Evolutionary conservation across 1,140 invertebrate genomes (phyloP), one percentile per base, ranked within the genome.

Genomic region (Atta cephalotes): DNA sequence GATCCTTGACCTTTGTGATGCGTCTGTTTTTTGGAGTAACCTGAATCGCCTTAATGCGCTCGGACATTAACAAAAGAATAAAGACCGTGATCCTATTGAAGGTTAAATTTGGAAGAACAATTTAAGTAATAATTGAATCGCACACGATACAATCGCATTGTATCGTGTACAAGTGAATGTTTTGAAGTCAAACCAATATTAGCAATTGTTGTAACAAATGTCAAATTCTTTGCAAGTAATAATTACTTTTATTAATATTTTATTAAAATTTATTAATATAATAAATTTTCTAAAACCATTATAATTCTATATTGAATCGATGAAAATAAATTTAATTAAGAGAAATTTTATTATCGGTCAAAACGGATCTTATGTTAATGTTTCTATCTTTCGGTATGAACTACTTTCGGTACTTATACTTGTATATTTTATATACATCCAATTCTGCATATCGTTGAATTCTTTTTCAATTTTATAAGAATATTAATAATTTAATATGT

Each of bases 21-120:
- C 16, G 78, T 56, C n/a, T 80, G 31, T 31, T 80, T 80, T 70
- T 21, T 7, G 14, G 28, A 51, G 7, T 0, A 53, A 21, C 12
- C 49, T 31, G 39, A 5, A 35, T 39, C n/a, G 63, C 0, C 31
- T 66, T 51, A 21, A 68, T 80, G 51, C 3, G 3, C 63, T 80
- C 21, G 31, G 14, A 80, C 49, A 39, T 58, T 14, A 68, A 68
- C 14, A n/a, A 68, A 80, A 49, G 49, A 80, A 80, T 80, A 14
- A 70, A 70, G 63, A 79, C 5, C 21, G 7, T 35, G 39, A 56
- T 80, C 12, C 63, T 68, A 68, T 80, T 56, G 31, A 70, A 80
- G 21, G 21, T 80, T 80, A 56, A 56, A 80, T 56, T 70, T 5
- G 10, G 31, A 39, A 51, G 31, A 70, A 80, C 9, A 49, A 70